These are phyloP conservation scores for Plebejus anna DNA, from an alignment of 2,888 invertebrate species.

Conservation along the genomic window DNA sequence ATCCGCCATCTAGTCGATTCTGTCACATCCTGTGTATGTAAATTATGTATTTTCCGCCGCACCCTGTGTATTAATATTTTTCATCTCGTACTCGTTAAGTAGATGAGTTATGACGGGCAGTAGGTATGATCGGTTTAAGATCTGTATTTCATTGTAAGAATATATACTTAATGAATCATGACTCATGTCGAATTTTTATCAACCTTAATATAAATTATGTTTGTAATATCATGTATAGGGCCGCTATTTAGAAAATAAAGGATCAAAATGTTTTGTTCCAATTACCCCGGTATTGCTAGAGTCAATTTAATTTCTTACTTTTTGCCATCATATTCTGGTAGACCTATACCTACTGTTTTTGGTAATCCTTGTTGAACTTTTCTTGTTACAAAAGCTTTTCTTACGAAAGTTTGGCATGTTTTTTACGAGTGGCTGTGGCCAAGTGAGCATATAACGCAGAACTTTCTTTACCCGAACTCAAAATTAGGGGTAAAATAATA, in stretches of 20 bases:
- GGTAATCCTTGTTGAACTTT: neutral
- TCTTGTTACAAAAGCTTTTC: neutral
- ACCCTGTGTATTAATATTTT: neutral
- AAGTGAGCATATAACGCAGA: neutral
- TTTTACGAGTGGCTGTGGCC: neutral
- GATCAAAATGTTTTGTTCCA: too few relatives aligned
- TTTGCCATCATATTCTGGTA: too few relatives aligned
- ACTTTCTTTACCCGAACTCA: neutral
- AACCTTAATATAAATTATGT: neutral
- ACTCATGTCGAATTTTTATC: neutral
- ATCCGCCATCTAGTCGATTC: conserved; percentile 47
- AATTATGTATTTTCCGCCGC: conserved; percentile 15
- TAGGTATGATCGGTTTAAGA: neutral
- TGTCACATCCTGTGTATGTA: conserved; percentile 42
- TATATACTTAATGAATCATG: neutral
- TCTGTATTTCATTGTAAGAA: neutral
- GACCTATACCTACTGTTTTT: too few relatives aligned
- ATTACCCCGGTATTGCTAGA: too few relatives aligned
- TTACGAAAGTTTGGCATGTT: neutral
- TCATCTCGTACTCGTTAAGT: conserved; percentile 8
- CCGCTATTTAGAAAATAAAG: too few relatives aligned
- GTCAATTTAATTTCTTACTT: too few relatives aligned
- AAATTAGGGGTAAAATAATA: neutral
- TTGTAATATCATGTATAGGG: too few relatives aligned
- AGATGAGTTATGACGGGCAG: neutral